Base-by-base conservation (phyloP, 2,797 vertebrate genomes). In the Myotis vivesi region DNA sequence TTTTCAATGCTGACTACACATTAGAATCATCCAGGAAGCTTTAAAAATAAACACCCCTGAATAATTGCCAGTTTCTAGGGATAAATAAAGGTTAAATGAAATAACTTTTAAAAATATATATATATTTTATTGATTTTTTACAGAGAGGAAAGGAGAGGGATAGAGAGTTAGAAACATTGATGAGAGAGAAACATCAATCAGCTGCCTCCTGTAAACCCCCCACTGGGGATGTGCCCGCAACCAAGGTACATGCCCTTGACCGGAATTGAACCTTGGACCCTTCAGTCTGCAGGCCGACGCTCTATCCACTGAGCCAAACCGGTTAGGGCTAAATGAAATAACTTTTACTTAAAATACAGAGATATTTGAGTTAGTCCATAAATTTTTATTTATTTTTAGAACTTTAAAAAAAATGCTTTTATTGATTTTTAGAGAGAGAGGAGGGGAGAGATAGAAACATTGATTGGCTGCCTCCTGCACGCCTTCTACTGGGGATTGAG, bases 1-100 rank as follows among this genome's bases (percentile, higher is more conserved):
- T 77, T 96, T 57, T 93, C 57, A 82, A 20, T 28, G 62, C 62
- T 95, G 46, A 6, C 64, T 91, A 12, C 36, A 85, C 2, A 11
- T 94, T 79, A 64, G 33, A 91, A 55, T 75, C 57, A 44, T 66
- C 69, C 46, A 92, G 59, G 53, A 95, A 95, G 30, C 33, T 91
- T 97, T 75, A 94, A 95, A 95, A 73, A 49, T 46, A 76, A 87
- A 91, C 23, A 80, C 13, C 2, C 28, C 17, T 1, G 7, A 84
- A 88, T 7, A 73, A 3, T 91, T 85, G n/a, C 51, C 59, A 88
- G n/a, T 91, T 44, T 82, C 28, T 86, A 64, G 23, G 44, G 38
- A 77, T 77, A 44, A 87, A 90, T 81, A 91, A 15, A 93, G 41
- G 44, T 94, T 91, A 96, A 94, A 92, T 86, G 19, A 75, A 94